A percentile compares a stretch with the other conserved stretches of the same genome.
Conservation (phyloP, 92 coral and sea anemone species). For the Zoanthus gigantus region DNA sequence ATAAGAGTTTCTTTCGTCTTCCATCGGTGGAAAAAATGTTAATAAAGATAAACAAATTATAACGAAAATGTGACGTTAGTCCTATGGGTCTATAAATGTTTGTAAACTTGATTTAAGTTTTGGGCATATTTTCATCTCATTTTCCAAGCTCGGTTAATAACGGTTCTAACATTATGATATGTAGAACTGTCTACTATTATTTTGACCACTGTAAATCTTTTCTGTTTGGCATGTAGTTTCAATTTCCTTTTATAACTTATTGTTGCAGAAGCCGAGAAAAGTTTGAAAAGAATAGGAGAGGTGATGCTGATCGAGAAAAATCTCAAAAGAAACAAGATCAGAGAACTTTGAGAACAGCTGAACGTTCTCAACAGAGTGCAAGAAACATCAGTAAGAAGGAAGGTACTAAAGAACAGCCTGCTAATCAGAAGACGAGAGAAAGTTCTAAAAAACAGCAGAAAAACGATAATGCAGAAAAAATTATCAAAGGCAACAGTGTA, state of each 20-base stretch:
- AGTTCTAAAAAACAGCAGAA: slow-evolving; percentile 1
- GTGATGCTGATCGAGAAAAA: background rate
- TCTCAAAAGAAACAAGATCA: background rate
- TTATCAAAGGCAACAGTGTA: background rate
- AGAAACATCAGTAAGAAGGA: background rate
- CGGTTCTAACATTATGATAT: too few species aligned
- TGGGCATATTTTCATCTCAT: too few species aligned
- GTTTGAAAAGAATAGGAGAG: background rate
- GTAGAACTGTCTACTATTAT: too few species aligned
- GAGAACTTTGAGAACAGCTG: slow-evolving; percentile 10
- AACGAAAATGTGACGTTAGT: too few species aligned
- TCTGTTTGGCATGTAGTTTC: too few species aligned
- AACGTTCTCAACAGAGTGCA: slow-evolving; percentile 16
- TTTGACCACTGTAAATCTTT: too few species aligned
- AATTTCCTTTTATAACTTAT: background rate
- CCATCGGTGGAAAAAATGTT: too few species aligned
- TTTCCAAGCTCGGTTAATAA: too few species aligned
- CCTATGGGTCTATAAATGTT: too few species aligned
- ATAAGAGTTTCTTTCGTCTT: too few species aligned
- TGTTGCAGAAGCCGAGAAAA: slow-evolving; percentile 34
- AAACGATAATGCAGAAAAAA: background rate
- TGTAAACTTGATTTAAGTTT: too few species aligned
- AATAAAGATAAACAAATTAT: too few species aligned
- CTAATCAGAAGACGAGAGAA: slow-evolving; percentile 2
- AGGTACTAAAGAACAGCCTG: background rate